Base-by-base conservation (phyloP, 2,113 vertebrate species). In the Edolisoma coerulescens region DNA sequence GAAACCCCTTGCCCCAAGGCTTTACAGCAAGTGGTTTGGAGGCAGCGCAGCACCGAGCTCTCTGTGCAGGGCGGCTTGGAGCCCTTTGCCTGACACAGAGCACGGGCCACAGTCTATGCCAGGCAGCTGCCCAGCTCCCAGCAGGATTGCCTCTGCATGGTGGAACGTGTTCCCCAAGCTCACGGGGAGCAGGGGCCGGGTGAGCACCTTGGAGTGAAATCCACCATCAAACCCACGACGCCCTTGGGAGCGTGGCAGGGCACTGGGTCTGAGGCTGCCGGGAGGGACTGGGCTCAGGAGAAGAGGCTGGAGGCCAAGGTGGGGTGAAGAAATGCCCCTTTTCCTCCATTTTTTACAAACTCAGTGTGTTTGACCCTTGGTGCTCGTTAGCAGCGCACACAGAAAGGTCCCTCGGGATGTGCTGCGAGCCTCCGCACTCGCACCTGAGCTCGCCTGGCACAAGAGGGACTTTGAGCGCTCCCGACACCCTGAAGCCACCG, bases 361-460 rank as follows among this genome's bases (percentile, higher is more conserved):
- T 11, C 5, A 1, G 1, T 3, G 11, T 12, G 16, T 42, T 77
- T 24, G 64, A 44, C 50, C 26, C 30, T 32, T 6, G 4, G 19
- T 37, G 53, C 37, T 47, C 0, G 0, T 14, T 2, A n/a, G 73
- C 45, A 5, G 26, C 7, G 7, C n/a, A 3, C 0, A 1, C 41
- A 11, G 45, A 23, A 35, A 41, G 16, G 27, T 9, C 18, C 32
- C 50, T 50, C 33, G 7, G 37, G 18, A 27, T 32, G 57, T 19
- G 59, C 50, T 13, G 17, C 1, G 3, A 61, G 30, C 19, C 64
- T 45, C 41, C 0, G 0, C 2, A 4, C 39, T 15, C 11, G 0
- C 1, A 3, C 4, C 9, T 1, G 30, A 42, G n/a, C 44, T 81
- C 1, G 0, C 67, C 16, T 16, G 4, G 11, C 3, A 2, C 1